Evolutionary conservation across 1,140 invertebrate genomes (phyloP).

Genomic region (Caenorhabditis remanei): DNA sequence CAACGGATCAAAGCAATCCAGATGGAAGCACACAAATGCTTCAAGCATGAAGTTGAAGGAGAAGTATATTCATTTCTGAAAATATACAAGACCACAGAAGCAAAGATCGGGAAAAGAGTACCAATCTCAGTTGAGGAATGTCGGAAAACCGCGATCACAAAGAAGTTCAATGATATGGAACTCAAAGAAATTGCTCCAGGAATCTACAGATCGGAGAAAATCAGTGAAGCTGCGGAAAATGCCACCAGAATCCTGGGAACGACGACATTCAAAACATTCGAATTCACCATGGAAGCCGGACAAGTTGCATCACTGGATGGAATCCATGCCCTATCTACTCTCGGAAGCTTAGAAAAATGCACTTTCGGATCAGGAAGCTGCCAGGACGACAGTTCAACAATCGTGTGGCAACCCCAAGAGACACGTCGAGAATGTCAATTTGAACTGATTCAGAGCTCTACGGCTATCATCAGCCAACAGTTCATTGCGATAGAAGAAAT

Average conservation of each 20-base stretch:
- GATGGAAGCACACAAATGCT: not conserved
- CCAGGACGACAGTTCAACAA: not conserved
- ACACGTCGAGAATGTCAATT: not conserved
- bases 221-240: not conserved
- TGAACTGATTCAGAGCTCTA: not conserved
- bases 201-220: not conserved
- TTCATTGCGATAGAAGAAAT: not conserved
- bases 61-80: not conserved
- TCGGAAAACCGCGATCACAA: not conserved
- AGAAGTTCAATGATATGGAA: not conserved
- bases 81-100: not conserved
- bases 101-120: not conserved
- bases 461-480: not conserved
- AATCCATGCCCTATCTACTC: not conserved
- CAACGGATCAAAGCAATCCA: not conserved
- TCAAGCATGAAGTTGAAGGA: not conserved
- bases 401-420: not conserved
- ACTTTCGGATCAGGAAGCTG: not conserved
- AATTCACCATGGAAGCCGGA: not conserved
- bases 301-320: not conserved
- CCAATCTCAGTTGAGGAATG: not conserved
- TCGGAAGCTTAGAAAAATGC: not conserved
- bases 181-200: conserved; percentile 1
- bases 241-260: not conserved
- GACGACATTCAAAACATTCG: not conserved